Conservation (phyloP, 2,113 vertebrate genomes). For the Sapayoa aenigma region DNA sequence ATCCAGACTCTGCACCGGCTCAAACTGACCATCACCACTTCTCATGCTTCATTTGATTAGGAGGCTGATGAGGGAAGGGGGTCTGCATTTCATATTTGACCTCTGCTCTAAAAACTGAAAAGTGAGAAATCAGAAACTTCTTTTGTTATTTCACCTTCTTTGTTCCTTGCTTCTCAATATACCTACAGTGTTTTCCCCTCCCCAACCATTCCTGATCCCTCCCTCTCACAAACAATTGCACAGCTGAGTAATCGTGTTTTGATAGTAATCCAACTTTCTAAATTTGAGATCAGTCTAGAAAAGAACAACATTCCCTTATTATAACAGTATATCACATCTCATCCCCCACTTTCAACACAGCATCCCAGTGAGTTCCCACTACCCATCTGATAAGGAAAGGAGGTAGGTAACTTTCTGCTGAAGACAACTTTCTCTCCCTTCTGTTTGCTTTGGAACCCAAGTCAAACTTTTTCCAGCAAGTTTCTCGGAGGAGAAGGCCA, state of each 20-base stretch:
- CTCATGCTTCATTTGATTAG: not conserved
- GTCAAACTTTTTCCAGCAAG: not conserved
- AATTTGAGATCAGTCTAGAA: conserved; percentile 33
- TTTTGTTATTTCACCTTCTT: not conserved
- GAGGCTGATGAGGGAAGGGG: not conserved
- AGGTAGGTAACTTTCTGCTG: not conserved
- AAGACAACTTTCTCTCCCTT: not conserved
- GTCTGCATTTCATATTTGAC: not conserved
- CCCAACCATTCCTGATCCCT: not conserved
- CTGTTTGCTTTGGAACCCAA: not conserved
- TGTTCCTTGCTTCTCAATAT: not conserved
- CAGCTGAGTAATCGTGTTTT: not conserved
- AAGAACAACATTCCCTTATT: conserved; percentile 53
- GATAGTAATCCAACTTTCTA: conserved; percentile 5
- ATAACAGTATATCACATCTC: conserved; percentile 57
- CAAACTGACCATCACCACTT: not conserved
- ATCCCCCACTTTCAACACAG: conserved; percentile 47
- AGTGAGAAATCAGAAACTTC: not conserved
- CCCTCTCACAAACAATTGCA: not conserved
- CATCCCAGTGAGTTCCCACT: conserved; percentile 11
- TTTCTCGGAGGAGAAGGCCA: not conserved
- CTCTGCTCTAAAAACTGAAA: not conserved
- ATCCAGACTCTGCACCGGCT: not conserved
- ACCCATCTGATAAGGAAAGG: conserved; percentile 22
- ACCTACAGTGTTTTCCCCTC: not conserved